Base-by-base conservation (phyloP, 1,140 invertebrate genomes). In the Trachymyrmex cornetzi region DNA sequence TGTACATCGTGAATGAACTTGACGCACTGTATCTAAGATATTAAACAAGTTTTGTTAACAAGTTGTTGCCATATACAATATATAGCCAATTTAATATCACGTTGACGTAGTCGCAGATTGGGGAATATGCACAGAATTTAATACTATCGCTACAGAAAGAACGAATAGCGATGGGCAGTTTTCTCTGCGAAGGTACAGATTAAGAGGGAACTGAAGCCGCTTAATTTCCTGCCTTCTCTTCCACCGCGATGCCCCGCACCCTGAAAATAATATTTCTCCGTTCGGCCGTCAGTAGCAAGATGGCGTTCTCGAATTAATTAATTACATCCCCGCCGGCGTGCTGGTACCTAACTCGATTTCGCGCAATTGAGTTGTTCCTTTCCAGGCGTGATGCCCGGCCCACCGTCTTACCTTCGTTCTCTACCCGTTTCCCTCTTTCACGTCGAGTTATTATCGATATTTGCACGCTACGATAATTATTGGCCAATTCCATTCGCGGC, bases 251-350 rank as follows among this genome's bases (percentile, higher is more conserved):
- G 53, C 50, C 22, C 48, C 64, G 30, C 82, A 16, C 55, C 71
- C 75, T 63, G 61, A 72, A 89, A 91, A 88, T 92, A 92, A 94
- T 93, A 93, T 93, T 93, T 93, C 90, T 91, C 50, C 77, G 87
- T 92, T 88, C 86, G 90, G 86, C 86, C 90, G 93, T 93, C 94
- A 90, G 88, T 71, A 90, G 88, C 94, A 94, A 93, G 89, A 93
- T 90, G 94, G 88, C 89, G 91, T 85, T 89, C 89, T 89, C 89
- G 92, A 94, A 94, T 93, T 94, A 94, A 95, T 95, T 94, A 95
- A 95, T 95, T 94, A 93, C 93, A 93, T 94, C 92, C 92, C 86
- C 87, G 82, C 67, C 88, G 69, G 63, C 71, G 89, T 72, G 89
- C 84, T 79, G 66, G 72, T 87, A 91, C 90, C 89, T 94, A 94